These are phyloP conservation scores for Archips xylosteana DNA, from an alignment of 2,888 invertebrate genomes.

Conservation along the genomic window DNA sequence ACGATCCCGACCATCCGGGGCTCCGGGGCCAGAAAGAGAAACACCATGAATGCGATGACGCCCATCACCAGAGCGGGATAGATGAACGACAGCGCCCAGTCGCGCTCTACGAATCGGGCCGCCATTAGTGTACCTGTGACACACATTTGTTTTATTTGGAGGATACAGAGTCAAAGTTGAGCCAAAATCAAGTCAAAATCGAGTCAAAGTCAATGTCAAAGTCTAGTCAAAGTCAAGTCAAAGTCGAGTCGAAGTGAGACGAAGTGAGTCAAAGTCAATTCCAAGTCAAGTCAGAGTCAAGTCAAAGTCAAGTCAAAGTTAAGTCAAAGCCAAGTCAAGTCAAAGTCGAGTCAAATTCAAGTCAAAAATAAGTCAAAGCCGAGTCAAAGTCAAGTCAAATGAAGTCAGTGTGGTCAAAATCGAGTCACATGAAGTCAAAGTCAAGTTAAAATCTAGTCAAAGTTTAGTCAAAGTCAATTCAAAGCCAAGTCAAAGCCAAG, in stretches of 20 bases:
- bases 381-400: neutral
- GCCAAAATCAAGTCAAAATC: neutral
- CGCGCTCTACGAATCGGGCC: constrained; percentile 92
- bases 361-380: neutral
- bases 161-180: no score
- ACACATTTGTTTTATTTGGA: neutral
- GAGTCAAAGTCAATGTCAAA: neutral
- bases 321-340: neutral
- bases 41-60: constrained; percentile 88
- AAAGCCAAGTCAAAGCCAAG: neutral
- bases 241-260: neutral
- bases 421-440: neutral
- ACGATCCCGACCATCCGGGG: constrained; percentile 90
- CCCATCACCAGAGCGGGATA: constrained; percentile 94
- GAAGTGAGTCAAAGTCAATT: neutral
- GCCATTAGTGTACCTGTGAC: constrained; percentile 91
- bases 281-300: neutral
- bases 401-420: neutral
- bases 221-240: neutral
- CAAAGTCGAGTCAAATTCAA: neutral
- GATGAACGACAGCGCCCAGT: constrained; percentile 97
- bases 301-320: neutral
- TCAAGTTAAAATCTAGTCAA: neutral
- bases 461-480: neutral
- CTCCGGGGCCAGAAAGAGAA: constrained; percentile 93